Conservation (phyloP, 1,140 invertebrate genomes). For the Ips typographus region DNA sequence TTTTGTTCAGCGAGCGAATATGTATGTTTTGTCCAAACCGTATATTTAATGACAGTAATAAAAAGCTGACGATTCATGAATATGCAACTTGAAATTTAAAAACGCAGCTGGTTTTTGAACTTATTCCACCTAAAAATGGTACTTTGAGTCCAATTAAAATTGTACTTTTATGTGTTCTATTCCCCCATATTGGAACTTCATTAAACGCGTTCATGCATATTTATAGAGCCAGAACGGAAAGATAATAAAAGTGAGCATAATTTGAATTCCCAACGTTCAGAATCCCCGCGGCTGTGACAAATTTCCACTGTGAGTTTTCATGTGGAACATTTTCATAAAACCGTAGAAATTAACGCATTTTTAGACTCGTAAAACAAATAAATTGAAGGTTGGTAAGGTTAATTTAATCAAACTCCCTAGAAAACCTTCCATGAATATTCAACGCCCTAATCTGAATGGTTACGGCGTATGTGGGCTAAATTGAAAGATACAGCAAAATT, state of each 20-base stretch:
- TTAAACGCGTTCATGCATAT: slow-evolving; percentile 24
- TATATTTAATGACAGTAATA: background rate
- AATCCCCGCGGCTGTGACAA: slow-evolving; percentile 1
- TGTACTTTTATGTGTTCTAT: too few species aligned
- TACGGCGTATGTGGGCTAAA: background rate
- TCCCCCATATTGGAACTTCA: slow-evolving; percentile 14
- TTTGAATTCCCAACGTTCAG: background rate
- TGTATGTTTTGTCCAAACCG: background rate
- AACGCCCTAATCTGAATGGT: background rate
- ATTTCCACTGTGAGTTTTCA: background rate
- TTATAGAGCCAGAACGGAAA: background rate
- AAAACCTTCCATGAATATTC: slow-evolving; percentile 1
- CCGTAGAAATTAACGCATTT: background rate
- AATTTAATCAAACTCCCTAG: background rate
- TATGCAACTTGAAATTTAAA: background rate
- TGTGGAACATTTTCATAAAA: background rate
- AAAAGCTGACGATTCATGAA: slow-evolving; percentile 6
- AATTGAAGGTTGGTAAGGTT: background rate
- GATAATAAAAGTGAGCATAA: slow-evolving; percentile 11
- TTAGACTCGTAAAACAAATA: background rate
- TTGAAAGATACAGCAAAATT: slow-evolving; percentile 4
- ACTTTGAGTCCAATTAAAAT: too few species aligned
- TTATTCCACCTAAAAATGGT: too few species aligned
- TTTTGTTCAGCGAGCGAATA: background rate
- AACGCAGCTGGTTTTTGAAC: background rate